Percentiles rank a stretch among this genome's conserved stretches.
Conservation (phyloP, 2,113 vertebrate genomes). For the Otolemur garnettii region DNA sequence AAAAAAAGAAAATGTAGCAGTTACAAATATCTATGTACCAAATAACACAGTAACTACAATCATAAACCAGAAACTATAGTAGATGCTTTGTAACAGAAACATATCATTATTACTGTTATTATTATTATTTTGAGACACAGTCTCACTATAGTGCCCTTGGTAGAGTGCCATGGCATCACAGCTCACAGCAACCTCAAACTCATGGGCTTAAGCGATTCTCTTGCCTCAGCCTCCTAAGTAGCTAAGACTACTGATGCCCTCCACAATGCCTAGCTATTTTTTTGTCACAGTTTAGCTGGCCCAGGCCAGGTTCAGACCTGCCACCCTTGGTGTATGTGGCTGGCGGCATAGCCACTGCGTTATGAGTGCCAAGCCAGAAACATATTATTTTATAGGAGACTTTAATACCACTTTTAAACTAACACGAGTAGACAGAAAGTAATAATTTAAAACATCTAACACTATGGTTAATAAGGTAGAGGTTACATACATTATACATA, state of each 20-base stretch:
- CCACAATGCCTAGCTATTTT: too few relatives aligned
- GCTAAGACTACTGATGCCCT: too few relatives aligned
- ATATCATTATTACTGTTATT: not conserved
- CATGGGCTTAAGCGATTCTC: too few relatives aligned
- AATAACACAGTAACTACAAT: not conserved
- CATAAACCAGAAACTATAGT: not conserved
- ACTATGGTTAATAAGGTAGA: not conserved
- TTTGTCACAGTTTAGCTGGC: too few relatives aligned
- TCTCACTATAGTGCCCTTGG: too few relatives aligned
- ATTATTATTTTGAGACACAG: too few relatives aligned
- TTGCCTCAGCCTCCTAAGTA: too few relatives aligned
- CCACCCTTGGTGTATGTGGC: too few relatives aligned
- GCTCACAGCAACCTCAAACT: too few relatives aligned
- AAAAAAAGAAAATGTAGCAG: constrained; percentile 3
- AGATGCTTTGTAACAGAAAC: not conserved
- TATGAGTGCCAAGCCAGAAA: not conserved
- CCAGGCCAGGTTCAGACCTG: too few relatives aligned
- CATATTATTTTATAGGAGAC: not conserved
- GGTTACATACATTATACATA: not conserved
- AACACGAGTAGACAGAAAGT: not conserved
- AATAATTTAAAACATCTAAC: not conserved
- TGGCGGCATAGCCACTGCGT: too few relatives aligned
- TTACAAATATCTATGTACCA: not conserved
- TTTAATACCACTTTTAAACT: not conserved
- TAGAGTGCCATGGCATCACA: too few relatives aligned